Base-by-base conservation (phyloP, 2,113 vertebrate species). In the Mus pahari region DNA sequence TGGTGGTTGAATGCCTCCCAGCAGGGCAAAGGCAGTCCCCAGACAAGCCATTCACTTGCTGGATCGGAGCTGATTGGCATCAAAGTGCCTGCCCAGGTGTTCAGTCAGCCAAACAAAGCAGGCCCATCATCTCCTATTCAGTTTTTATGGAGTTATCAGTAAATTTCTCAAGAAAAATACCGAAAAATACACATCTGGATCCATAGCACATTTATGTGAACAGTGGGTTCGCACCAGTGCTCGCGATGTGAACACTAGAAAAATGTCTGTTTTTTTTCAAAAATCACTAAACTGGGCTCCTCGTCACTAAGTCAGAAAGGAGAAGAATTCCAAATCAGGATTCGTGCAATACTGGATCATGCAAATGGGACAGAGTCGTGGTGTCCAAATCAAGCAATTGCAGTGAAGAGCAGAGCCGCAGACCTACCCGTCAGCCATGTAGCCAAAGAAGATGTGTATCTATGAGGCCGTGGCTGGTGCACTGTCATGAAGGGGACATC, bases 51-150 rank as follows among this genome's bases (percentile, higher is more conserved):
- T 93, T 97, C 60, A 89, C 45, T 55, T 81, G n/a, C 91, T 95
- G 81, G 91, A 95, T 86, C 70, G 50, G 71, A 93, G 60, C 62
- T 94, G 62, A 97, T 94, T 96, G 55, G 83, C 77, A 48, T 90
- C 78, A 68, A 77, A 94, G 33, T 66, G 48, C 55, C 66, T 95
- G 91, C 17, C 48, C 92, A 97, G 89, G 92, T 96, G 70, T 96
- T 95, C 58, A 26, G 74, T 86, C 90, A 14, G 73, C 77, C 50
- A 92, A 87, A 94, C 70, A 86, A 92, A 97, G 82, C 42, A 88
- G 75, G 53, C 45, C 86, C 93, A 96, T 95, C 55, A 79, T 50
- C 62, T 94, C 91, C 60, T 82, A 97, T 92, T 95, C 81, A 86
- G 66, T 60, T 89, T 92, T 94, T 36, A 39, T 73, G 17, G 13